A percentile compares a stretch with the other conserved stretches of the same genome.
These are phyloP conservation scores for Hybognathus amarus DNA, from an alignment of 2,797 vertebrate genomes.

Conservation along the genomic window DNA sequence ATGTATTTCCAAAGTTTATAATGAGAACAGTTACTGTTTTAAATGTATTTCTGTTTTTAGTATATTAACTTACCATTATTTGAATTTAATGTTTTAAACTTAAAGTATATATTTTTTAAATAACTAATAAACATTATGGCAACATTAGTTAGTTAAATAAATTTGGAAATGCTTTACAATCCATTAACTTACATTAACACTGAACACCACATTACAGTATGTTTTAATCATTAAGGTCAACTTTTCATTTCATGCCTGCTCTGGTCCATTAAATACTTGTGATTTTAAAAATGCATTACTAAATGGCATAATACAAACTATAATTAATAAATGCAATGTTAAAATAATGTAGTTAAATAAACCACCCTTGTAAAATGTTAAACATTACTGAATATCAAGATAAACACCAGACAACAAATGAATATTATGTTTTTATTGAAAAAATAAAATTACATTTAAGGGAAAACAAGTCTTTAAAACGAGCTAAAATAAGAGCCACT, in stretches of 20 bases:
- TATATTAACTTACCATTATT: background rate
- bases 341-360: background rate
- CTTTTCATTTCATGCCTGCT: too few species aligned
- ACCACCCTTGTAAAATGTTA: background rate
- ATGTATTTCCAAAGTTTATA: background rate
- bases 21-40: background rate
- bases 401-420: background rate
- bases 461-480: background rate
- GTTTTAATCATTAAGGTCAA: too few species aligned
- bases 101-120: background rate
- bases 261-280: background rate
- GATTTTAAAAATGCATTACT: background rate
- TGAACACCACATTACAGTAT: too few species aligned
- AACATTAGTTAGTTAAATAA: too few species aligned
- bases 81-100: too few species aligned
- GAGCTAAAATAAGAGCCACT: constrained; percentile 9
- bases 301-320: background rate
- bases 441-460: constrained; percentile 43
- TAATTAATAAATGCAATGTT: background rate
- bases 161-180: too few species aligned
- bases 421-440: constrained; percentile 26
- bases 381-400: background rate
- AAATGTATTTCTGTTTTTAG: too few species aligned
- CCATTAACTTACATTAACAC: too few species aligned
- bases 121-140: background rate